Evolutionary conservation across 2,888 invertebrate genomes (phyloP).

Genomic region (Carpatolechia fugitivella): DNA sequence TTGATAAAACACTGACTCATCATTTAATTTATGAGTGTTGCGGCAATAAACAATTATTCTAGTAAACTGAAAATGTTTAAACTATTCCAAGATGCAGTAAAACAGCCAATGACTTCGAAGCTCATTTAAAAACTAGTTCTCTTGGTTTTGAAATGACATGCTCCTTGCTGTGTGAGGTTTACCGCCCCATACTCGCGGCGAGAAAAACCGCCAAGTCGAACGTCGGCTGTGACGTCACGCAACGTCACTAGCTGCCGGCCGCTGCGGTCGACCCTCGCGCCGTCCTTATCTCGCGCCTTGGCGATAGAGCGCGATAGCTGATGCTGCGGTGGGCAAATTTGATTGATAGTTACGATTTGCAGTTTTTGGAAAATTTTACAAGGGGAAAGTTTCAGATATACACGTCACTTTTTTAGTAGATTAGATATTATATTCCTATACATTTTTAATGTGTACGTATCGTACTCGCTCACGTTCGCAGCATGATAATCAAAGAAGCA

Average conservation of each 20-base stretch:
- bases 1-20: neutral
- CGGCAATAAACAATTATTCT: neutral
- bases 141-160: neutral
- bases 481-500: too few species aligned
- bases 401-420: neutral
- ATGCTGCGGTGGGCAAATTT: neutral
- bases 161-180: neutral
- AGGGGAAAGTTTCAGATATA: neutral
- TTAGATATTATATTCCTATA: too few species aligned
- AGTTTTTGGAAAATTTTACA: neutral
- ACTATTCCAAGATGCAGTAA: neutral
- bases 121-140: neutral
- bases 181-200: conserved; percentile 4
- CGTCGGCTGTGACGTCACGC: conserved; percentile 2
- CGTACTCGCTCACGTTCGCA: too few species aligned
- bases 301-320: neutral
- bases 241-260: conserved; percentile 5
- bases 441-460: too few species aligned
- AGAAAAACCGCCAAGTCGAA: conserved; percentile 1
- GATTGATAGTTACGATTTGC: neutral
- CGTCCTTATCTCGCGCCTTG: conserved; percentile 1
- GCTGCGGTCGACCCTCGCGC: conserved; percentile 5
- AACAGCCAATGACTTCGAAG: neutral
- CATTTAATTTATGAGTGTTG: neutral
- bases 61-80: neutral